phyloP scores from a whole-genome alignment of 2,797 vertebrate species.

The Loris lydekkerianus region DNA sequence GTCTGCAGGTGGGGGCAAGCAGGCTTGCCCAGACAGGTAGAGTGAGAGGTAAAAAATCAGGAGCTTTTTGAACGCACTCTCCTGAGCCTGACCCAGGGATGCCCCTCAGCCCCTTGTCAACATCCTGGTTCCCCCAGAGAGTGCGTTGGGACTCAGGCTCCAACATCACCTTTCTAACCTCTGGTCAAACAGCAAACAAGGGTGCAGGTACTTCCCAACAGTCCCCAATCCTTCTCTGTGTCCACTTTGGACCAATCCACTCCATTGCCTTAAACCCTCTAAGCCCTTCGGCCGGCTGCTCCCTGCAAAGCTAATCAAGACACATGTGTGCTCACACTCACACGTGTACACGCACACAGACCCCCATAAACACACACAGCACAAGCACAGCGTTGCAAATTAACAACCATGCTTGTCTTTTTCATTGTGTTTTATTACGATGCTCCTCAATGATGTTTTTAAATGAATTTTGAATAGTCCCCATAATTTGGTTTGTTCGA shows the following conservation, averaged over 20 bases:
- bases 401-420: slow-evolving; percentile 88
- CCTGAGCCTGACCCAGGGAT: not conserved
- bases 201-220: not conserved
- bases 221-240: not conserved
- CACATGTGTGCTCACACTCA: slow-evolving; percentile 72
- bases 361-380: slow-evolving; percentile 79
- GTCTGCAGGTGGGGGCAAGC: not conserved
- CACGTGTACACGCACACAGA: not conserved
- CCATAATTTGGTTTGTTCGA: slow-evolving; percentile 91
- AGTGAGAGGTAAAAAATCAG: not conserved
- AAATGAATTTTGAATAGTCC: slow-evolving; percentile 92
- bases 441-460: slow-evolving; percentile 90
- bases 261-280: not conserved
- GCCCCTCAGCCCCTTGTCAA: not conserved
- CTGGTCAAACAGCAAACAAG: not conserved
- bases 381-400: slow-evolving; percentile 86
- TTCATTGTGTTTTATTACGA: slow-evolving; percentile 92
- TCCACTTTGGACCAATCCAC: not conserved
- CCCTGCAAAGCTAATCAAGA: slow-evolving; percentile 86
- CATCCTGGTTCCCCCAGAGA: not conserved
- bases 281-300: slow-evolving; percentile 71
- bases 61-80: not conserved
- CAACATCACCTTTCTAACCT: not conserved
- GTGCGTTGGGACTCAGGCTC: not conserved
- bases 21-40: no score